Conservation (phyloP, 1,140 invertebrate species). For the Drosophila pseudoananassae region DNA sequence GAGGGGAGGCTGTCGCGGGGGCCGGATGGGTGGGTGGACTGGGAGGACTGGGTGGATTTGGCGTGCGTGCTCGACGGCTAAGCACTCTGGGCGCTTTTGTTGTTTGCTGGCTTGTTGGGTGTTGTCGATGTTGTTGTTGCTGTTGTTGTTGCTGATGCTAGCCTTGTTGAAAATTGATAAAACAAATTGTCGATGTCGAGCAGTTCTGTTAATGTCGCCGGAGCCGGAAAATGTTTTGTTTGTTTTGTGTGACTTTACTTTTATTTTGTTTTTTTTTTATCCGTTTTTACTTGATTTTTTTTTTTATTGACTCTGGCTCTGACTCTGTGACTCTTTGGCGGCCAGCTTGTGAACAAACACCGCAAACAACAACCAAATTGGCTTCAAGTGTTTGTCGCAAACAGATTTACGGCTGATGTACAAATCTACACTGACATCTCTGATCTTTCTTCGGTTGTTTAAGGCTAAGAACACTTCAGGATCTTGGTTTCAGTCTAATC, state of each 20-base stretch:
- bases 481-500: not conserved
- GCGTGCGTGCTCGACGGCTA: slow-evolving; percentile 72
- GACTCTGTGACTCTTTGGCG: slow-evolving; percentile 30
- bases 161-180: slow-evolving; percentile 83
- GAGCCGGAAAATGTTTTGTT: slow-evolving; percentile 83
- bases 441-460: not conserved
- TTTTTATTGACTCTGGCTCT: slow-evolving; percentile 36
- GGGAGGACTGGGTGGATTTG: slow-evolving; percentile 19
- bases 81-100: slow-evolving; percentile 77
- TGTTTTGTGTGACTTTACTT: slow-evolving; percentile 75
- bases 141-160: slow-evolving; percentile 53
- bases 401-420: slow-evolving; percentile 52
- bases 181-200: slow-evolving; percentile 84
- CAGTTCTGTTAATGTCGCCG: slow-evolving; percentile 83
- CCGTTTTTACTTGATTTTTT: slow-evolving; percentile 48
- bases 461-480: not conserved
- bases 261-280: slow-evolving; percentile 51
- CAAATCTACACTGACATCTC: slow-evolving; percentile 14
- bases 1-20: slow-evolving; percentile 12
- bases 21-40: slow-evolving; percentile 27
- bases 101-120: slow-evolving; percentile 61
- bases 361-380: slow-evolving; percentile 31
- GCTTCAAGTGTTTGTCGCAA: slow-evolving; percentile 54
- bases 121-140: slow-evolving; percentile 30
- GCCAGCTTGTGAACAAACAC: slow-evolving; percentile 24